Evolutionary conservation across 92 coral and sea anemone species (phyloP).

Genomic region (Porites cylindrica): DNA sequence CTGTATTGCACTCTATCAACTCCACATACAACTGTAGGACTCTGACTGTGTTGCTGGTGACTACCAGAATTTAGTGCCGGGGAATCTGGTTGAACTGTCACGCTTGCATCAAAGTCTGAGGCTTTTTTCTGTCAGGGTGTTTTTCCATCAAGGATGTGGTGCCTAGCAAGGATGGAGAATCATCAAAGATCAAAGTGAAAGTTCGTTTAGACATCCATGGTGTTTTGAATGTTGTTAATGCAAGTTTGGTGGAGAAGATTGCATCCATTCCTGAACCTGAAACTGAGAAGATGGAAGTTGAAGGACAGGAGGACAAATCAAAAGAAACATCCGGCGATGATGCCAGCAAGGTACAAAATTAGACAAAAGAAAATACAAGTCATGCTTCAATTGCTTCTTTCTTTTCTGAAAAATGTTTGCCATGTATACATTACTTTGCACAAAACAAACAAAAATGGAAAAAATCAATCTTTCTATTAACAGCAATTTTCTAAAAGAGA

Average conservation of each 20-base stretch:
- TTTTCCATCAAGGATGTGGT: slow-evolving; percentile 92
- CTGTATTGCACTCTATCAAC: too few species aligned
- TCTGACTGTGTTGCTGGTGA: too few species aligned
- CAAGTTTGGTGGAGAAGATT: slow-evolving; percentile 90
- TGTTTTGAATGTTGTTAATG: slow-evolving; percentile 79
- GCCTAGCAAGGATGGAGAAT: slow-evolving; percentile 86
- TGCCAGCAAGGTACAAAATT: slow-evolving; percentile 7
- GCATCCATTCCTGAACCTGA: slow-evolving; percentile 69
- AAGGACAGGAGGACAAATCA: slow-evolving; percentile 58
- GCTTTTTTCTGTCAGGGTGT: slow-evolving; percentile 59
- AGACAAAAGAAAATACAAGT: not conserved
- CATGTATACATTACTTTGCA: too few species aligned
- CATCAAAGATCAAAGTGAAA: slow-evolving; percentile 90
- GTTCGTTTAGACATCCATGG: slow-evolving; percentile 95
- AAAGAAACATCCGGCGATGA: slow-evolving; percentile 29
- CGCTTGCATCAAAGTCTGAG: not conserved
- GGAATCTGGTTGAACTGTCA: not conserved
- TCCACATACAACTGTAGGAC: too few species aligned
- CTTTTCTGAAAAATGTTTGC: too few species aligned
- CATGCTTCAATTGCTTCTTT: not conserved
- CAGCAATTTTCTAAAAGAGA: too few species aligned
- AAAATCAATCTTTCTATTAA: too few species aligned
- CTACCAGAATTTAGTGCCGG: too few species aligned
- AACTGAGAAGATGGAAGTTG: slow-evolving; percentile 76
- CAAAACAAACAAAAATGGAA: too few species aligned